phyloP scores from a whole-genome alignment of 92 coral and sea anemone genomes.

The Porites cylindrica region DNA sequence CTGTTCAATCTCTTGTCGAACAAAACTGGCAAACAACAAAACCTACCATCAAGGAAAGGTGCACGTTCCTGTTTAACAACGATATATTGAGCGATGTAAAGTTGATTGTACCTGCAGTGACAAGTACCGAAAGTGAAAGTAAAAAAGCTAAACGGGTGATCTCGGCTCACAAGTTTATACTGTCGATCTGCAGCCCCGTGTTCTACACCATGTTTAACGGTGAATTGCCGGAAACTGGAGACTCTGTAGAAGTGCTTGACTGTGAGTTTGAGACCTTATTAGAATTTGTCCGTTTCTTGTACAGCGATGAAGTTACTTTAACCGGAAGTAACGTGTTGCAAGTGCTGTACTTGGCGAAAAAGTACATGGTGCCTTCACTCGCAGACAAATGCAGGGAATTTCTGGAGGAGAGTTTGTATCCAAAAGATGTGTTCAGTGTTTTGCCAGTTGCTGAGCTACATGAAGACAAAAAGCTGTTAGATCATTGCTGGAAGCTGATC shows the following conservation, averaged over 20 bases:
- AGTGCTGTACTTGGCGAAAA: slow-evolving; percentile 30
- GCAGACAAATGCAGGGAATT: slow-evolving; percentile 27
- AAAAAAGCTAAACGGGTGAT: slow-evolving; percentile 12
- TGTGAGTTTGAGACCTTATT: neutral
- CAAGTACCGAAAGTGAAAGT: neutral
- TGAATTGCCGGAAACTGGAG: neutral
- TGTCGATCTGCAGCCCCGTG: slow-evolving; percentile 27
- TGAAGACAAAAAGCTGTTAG: slow-evolving; percentile 7
- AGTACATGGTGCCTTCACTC: slow-evolving; percentile 27
- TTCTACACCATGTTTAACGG: slow-evolving; percentile 7
- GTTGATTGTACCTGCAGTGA: no score
- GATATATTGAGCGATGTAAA: no score
- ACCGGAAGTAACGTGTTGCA: slow-evolving; percentile 9
- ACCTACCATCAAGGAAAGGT: no score
- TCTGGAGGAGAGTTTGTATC: slow-evolving; percentile 3
- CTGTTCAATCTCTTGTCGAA: no score
- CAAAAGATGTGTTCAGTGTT: neutral
- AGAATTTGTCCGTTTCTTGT: no score
- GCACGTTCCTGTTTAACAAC: no score
- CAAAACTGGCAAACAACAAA: no score
- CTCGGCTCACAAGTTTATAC: slow-evolving; percentile 23
- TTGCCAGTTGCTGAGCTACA: slow-evolving; percentile 7
- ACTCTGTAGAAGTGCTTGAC: neutral
- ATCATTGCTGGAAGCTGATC: slow-evolving; percentile 24
- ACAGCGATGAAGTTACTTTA: no score